Conservation (phyloP, 2,888 invertebrate species). For the Andrena hattorfiana region DNA sequence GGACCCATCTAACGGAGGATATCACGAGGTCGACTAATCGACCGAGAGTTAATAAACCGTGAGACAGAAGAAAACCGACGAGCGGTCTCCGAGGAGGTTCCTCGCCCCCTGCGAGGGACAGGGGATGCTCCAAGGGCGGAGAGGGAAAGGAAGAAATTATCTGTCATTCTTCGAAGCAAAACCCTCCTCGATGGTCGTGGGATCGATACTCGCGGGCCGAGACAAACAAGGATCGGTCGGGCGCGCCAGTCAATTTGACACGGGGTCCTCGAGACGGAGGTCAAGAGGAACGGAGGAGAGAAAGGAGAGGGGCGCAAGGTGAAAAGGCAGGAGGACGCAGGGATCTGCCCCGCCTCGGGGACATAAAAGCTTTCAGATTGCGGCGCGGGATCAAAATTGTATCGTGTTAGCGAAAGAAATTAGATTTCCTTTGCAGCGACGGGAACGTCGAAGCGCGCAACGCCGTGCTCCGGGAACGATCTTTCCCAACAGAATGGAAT, state of each 20-base stretch:
- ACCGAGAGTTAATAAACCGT: slow-evolving; percentile 72
- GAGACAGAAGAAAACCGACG: slow-evolving; percentile 62
- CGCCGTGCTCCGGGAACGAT: slow-evolving; percentile 40
- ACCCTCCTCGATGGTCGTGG: slow-evolving; percentile 20
- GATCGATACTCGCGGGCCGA: slow-evolving; percentile 71
- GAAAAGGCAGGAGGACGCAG: slow-evolving; percentile 59
- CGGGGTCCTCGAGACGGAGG: slow-evolving; percentile 40
- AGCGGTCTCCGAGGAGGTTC: slow-evolving; percentile 63
- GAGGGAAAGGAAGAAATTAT: slow-evolving; percentile 66
- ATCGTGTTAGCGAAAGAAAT: slow-evolving; percentile 77
- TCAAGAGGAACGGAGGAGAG: neutral
- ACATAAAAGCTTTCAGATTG: slow-evolving; percentile 69
- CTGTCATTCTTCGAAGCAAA: slow-evolving; percentile 71
- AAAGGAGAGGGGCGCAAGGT: slow-evolving; percentile 3
- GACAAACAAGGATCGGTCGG: slow-evolving; percentile 65
- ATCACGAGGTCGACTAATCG: slow-evolving; percentile 70
- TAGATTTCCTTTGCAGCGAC: slow-evolving; percentile 69
- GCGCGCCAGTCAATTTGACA: slow-evolving; percentile 75
- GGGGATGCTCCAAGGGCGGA: slow-evolving; percentile 33
- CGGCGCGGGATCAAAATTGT: slow-evolving; percentile 76
- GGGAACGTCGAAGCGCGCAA: slow-evolving; percentile 39
- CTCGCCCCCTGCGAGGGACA: slow-evolving; percentile 33
- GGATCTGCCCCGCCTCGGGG: slow-evolving; percentile 69
- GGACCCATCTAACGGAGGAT: slow-evolving; percentile 56
- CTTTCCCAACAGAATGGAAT: slow-evolving; percentile 71